Evolutionary conservation across 1,140 invertebrate species (phyloP).

Genomic region (Solenopsis fugax): DNA sequence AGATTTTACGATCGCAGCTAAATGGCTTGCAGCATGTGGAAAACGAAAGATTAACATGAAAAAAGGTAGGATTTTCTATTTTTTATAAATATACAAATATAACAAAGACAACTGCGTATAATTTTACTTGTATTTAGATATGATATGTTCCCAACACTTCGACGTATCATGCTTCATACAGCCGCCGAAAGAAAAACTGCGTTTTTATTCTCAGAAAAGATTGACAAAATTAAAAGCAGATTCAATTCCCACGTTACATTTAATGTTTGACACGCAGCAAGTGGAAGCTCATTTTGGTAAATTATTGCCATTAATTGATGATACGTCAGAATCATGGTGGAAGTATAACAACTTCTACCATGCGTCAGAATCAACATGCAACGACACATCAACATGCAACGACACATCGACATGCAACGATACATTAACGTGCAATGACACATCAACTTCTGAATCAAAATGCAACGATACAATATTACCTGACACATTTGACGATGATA

Average conservation of each 20-base stretch:
- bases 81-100: constrained; percentile 13
- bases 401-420: too few species aligned
- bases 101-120: neutral
- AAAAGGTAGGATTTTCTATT: constrained; percentile 22
- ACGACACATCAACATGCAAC: too few species aligned
- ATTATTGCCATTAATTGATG: constrained; percentile 3
- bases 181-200: neutral
- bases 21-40: neutral
- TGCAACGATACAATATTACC: neutral
- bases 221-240: too few species aligned
- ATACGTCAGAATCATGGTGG: too few species aligned
- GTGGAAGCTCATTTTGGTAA: too few species aligned
- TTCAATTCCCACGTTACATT: too few species aligned
- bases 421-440: too few species aligned
- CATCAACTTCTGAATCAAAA: constrained; percentile 2
- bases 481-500: neutral
- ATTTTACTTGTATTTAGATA: neutral
- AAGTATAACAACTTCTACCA: too few species aligned
- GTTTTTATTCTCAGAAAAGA: too few species aligned
- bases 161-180: constrained; percentile 14
- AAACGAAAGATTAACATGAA: constrained; percentile 5
- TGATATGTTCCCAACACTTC: constrained; percentile 12
- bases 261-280: too few species aligned
- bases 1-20: neutral
- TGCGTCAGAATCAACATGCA: constrained; percentile 2